Evolutionary conservation across 2,797 vertebrate genomes (phyloP).

Genomic region (Protonibea diacanthus): DNA sequence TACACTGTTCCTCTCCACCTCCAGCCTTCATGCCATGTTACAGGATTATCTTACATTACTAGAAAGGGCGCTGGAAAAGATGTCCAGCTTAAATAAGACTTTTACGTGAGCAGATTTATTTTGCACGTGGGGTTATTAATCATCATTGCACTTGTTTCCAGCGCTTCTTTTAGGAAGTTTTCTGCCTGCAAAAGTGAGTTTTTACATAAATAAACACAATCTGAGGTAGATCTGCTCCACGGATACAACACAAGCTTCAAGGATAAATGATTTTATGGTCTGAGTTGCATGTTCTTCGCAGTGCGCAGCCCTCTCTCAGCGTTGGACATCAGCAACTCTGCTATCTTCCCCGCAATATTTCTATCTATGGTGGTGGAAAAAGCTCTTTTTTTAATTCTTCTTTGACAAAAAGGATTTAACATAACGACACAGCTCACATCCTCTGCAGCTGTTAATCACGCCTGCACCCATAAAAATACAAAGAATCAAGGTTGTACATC

Average conservation of each 20-base stretch:
- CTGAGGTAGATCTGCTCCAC: background rate
- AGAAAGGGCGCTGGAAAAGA: slow-evolving; percentile 53
- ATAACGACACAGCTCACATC: background rate
- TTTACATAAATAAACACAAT: background rate
- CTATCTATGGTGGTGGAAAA: background rate
- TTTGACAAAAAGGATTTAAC: background rate
- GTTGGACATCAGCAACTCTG: slow-evolving; percentile 45
- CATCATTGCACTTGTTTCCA: background rate
- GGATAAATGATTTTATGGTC: background rate
- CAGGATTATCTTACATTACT: slow-evolving; percentile 65
- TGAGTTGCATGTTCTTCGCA: slow-evolving; percentile 19
- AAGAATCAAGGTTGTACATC: background rate
- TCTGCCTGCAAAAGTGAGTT: background rate
- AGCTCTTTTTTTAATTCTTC: too few species aligned
- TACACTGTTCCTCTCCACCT: slow-evolving; percentile 48
- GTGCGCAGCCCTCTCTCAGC: slow-evolving; percentile 49
- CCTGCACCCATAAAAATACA: background rate
- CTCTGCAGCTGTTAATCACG: background rate
- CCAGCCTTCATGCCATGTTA: slow-evolving; percentile 27
- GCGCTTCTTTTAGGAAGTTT: background rate
- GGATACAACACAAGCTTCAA: background rate
- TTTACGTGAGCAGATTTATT: slow-evolving; percentile 15
- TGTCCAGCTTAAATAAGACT: slow-evolving; percentile 43
- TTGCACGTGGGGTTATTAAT: slow-evolving; percentile 13
- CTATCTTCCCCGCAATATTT: slow-evolving; percentile 6